Percentiles rank a stretch among this genome's conserved stretches.
Evolutionary conservation across 2,888 invertebrate species (phyloP).

Genomic region (Lasioglossum villosulum): DNA sequence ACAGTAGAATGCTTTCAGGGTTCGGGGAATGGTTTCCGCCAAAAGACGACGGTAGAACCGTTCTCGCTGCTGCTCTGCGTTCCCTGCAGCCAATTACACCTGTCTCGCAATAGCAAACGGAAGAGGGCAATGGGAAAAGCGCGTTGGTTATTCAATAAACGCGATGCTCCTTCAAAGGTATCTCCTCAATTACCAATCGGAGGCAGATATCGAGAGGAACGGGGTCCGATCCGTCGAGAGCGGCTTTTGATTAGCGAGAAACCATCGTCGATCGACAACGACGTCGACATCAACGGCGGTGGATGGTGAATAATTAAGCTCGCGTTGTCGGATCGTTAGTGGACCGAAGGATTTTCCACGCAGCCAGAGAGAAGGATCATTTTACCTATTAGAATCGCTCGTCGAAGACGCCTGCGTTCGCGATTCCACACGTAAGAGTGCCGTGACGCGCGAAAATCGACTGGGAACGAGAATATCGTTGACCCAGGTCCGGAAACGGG

Average conservation of each 20-base stretch:
- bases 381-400: neutral
- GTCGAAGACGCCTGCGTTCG: conserved; percentile 29
- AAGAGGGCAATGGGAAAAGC: neutral
- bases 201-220: conserved; percentile 31
- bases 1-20: neutral
- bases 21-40: neutral
- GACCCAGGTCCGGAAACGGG: conserved; percentile 23
- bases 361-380: neutral
- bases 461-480: conserved; percentile 20
- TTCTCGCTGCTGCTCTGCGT: neutral
- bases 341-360: conserved; percentile 21
- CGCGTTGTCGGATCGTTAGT: conserved; percentile 43
- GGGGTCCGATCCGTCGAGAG: conserved; percentile 29
- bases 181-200: conserved; percentile 49
- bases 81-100: conserved; percentile 45
- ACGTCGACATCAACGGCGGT: neutral
- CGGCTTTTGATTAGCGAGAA: conserved; percentile 56
- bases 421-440: neutral
- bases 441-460: neutral
- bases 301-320: conserved; percentile 51
- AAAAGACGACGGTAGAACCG: neutral
- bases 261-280: conserved; percentile 47
- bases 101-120: neutral
- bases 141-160: conserved; percentile 49
- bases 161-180: conserved; percentile 54